Evolutionary conservation across 2,888 invertebrate genomes (phyloP).

Genomic region (Thalpophila matura): DNA sequence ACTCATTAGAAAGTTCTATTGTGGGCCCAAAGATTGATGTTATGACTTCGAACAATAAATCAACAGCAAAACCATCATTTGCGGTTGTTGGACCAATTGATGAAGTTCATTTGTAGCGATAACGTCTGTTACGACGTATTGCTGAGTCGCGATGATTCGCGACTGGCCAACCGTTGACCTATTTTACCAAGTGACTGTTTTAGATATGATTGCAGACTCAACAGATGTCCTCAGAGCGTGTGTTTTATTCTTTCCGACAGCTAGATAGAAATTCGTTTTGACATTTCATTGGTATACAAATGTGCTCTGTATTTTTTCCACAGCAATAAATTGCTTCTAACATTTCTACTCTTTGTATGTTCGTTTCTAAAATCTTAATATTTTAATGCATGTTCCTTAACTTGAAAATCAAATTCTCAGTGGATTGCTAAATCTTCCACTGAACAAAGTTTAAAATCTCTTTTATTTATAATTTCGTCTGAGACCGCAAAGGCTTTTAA

Average conservation of each 20-base stretch:
- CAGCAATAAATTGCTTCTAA: neutral
- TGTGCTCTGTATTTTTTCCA: neutral
- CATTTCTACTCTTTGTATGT: conserved; percentile 3
- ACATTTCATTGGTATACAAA: conserved; percentile 17
- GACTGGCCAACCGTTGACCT: conserved; percentile 60
- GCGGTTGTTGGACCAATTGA: conserved; percentile 28
- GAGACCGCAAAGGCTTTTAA: neutral
- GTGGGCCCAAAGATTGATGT: conserved; percentile 7
- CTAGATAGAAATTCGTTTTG: conserved; percentile 8
- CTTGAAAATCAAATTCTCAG: neutral
- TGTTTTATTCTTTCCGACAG: conserved; percentile 28
- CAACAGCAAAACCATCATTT: conserved; percentile 13
- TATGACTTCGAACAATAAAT: conserved; percentile 7
- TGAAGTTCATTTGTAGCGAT: conserved; percentile 40
- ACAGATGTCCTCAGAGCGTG: conserved; percentile 46
- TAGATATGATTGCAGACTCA: conserved; percentile 61
- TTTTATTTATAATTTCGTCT: neutral
- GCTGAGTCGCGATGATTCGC: conserved; percentile 51
- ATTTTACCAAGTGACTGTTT: conserved; percentile 62
- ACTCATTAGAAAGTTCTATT: conserved; percentile 43
- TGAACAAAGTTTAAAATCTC: neutral
- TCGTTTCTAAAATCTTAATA: conserved; percentile 7
- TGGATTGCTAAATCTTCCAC: neutral
- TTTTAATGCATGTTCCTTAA: neutral
- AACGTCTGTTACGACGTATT: conserved; percentile 28